Evolutionary conservation across 2,113 vertebrate species (phyloP), one percentile per base, ranked within the genome.

Genomic region (Leptosomus discolor): DNA sequence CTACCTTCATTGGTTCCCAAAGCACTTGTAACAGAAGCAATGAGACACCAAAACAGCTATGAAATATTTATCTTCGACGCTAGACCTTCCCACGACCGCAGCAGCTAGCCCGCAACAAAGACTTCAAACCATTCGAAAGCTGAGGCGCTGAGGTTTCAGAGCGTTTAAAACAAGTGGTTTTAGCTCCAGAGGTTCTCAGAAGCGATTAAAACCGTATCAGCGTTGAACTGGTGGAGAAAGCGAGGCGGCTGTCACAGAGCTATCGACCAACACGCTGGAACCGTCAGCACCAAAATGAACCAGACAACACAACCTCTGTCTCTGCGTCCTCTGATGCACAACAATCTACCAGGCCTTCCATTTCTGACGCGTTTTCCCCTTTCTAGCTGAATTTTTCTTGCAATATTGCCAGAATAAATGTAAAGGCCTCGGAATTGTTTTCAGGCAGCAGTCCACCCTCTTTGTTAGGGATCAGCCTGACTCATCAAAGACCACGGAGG

Each of bases 51-150:
- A 53, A 14, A 8, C 26, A 88, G 29, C 24, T 15, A 24, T 0
- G 2, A 61, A 37, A 32, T 22, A 10, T 9, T 29, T 24, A 51
- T 54, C 51, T 39, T 34, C 73, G 65, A 36, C 41, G 65, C 37
- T 22, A 51, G 45, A 2, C 11, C 48, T 48, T 32, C 1, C 2
- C 48, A 8, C 9, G 15, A 68, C 2, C 2, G 0, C 2, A 36
- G 45, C 56, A 79, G 51, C 23, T 58, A 19, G 5, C 23, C 26
- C 50, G 30, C 41, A 53, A 20, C 6, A 37, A 24, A 69, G 26
- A 22, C 17, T 30, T 24, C 26, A 22, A 69, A 51, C 11, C 1
- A 20, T 1, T 17, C 21, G 45, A 3, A 65, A 53, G 57, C 1
- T 11, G 37, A 65, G 15, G 17, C 23, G 30, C 5, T 15, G 27